Evolutionary conservation across 2,888 invertebrate species (phyloP).

Genomic region (Odontomyia ornata): DNA sequence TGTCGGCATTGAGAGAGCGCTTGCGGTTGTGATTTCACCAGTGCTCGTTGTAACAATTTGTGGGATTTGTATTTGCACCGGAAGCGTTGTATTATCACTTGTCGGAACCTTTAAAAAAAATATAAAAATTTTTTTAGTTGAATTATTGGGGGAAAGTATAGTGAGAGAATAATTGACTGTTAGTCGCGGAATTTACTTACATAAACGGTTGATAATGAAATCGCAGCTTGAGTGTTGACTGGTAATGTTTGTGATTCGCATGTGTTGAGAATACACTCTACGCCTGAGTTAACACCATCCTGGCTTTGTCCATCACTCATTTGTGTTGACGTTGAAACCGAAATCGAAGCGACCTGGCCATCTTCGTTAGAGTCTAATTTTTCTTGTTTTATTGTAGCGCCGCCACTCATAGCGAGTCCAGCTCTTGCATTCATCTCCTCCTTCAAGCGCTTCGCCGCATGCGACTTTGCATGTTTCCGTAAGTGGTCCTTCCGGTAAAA

Average conservation of each 20-base stretch:
- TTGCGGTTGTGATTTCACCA: constrained; percentile 48
- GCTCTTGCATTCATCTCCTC: constrained; percentile 66
- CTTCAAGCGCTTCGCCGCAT: constrained; percentile 78
- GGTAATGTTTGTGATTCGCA: constrained; percentile 20
- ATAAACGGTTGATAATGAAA: constrained; percentile 51
- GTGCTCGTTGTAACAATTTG: constrained; percentile 59
- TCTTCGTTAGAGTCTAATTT: constrained; percentile 3
- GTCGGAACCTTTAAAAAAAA: constrained; percentile 69
- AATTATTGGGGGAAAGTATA: too few species aligned
- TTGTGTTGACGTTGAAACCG: constrained; percentile 45
- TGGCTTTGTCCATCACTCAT: constrained; percentile 45
- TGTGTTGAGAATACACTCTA: constrained; percentile 30
- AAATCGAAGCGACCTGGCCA: constrained; percentile 34
- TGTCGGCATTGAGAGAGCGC: constrained; percentile 52
- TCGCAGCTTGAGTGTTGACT: constrained; percentile 50
- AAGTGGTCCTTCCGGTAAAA: constrained; percentile 84
- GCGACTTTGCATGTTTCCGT: constrained; percentile 81
- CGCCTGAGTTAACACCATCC: constrained; percentile 13
- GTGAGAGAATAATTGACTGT: too few species aligned
- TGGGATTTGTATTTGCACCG: constrained; percentile 74
- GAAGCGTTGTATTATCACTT: constrained; percentile 68
- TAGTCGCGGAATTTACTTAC: too few species aligned
- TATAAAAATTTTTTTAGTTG: too few species aligned
- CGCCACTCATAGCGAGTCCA: neutral
- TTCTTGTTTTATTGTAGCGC: constrained; percentile 16